These are phyloP conservation scores for Urocynchramus pylzowi DNA, from an alignment of 2,113 vertebrate genomes.

Conservation along the genomic window DNA sequence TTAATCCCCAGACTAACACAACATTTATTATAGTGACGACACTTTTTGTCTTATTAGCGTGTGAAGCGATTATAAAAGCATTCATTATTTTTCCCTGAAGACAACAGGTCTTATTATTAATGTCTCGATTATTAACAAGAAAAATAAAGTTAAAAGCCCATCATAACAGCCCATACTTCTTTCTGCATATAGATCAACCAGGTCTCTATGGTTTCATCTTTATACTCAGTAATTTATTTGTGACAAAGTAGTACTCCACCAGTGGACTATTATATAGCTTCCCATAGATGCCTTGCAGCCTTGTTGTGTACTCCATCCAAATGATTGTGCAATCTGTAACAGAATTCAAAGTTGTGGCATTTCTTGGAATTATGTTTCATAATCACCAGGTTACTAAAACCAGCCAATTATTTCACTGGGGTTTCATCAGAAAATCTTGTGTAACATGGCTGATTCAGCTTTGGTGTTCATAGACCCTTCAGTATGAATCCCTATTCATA, in stretches of 20 bases:
- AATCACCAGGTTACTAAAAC: not conserved
- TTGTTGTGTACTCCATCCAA: not conserved
- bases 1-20: not conserved
- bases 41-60: not conserved
- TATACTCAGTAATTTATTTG: not conserved
- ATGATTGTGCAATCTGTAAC: not conserved
- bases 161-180: not conserved
- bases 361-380: not conserved
- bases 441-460: not conserved
- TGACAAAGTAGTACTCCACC: not conserved
- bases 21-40: not conserved
- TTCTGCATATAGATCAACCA: not conserved
- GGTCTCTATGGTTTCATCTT: not conserved
- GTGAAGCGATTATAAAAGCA: not conserved
- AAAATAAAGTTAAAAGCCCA: not conserved
- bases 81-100: not conserved
- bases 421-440: not conserved
- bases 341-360: not conserved
- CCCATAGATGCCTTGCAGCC: fast-evolving
- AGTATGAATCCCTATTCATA: not conserved
- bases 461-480: not conserved
- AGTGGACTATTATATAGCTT: not conserved
- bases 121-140: not conserved
- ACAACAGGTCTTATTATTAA: not conserved
- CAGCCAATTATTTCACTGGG: not conserved